phyloP scores from a whole-genome alignment of 2,113 vertebrate genomes.

The Pipra filicauda region DNA sequence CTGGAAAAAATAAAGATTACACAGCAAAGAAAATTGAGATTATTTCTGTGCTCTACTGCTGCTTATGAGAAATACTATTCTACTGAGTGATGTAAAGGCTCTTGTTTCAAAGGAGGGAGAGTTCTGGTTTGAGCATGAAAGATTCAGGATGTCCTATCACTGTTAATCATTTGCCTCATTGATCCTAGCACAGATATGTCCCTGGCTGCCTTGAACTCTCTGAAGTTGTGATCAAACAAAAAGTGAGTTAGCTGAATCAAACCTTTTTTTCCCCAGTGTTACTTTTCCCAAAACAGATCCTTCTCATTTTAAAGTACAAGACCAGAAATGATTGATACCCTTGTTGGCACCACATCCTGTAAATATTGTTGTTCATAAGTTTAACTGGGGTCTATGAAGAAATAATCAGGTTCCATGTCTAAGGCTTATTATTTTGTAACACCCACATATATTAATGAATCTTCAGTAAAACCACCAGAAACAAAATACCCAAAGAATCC shows the following conservation, averaged over 20 bases:
- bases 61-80: not conserved
- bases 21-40: not conserved
- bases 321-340: not conserved
- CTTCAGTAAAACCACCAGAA: not conserved
- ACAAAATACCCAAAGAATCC: not conserved
- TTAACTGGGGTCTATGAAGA: not conserved
- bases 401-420: not conserved
- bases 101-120: conserved; percentile 33
- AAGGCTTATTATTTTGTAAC: not conserved
- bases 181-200: not conserved
- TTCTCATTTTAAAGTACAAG: not conserved
- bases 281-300: not conserved
- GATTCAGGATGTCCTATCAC: not conserved
- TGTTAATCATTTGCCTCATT: conserved; percentile 33
- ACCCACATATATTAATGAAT: not conserved
- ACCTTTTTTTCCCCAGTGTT: not conserved
- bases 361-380: not conserved
- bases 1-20: not conserved
- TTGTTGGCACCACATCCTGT: not conserved
- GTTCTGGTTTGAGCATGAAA: not conserved
- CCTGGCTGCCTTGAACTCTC: not conserved
- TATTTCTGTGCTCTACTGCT: not conserved
- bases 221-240: conserved; percentile 8
- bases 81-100: not conserved
- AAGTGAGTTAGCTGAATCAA: not conserved